These are phyloP conservation scores for Argya squamiceps DNA, from an alignment of 2,797 vertebrate genomes.

Conservation along the genomic window DNA sequence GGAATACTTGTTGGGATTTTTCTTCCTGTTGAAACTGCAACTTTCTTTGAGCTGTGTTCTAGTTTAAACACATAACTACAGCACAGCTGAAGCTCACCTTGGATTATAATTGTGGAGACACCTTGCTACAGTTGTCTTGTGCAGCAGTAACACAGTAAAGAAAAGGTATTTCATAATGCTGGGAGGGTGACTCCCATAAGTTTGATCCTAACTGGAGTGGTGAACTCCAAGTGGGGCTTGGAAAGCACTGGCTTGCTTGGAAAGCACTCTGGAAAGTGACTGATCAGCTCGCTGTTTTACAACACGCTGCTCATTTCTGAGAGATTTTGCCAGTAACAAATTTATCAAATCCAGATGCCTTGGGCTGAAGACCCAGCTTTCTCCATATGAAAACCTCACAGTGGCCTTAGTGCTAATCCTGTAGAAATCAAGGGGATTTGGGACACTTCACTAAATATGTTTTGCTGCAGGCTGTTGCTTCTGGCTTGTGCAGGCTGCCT, in stretches of 20 bases:
- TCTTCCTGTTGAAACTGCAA: not conserved
- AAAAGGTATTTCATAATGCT: not conserved
- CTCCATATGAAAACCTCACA: not conserved
- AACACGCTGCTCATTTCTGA: not conserved
- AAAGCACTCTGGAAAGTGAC: not conserved
- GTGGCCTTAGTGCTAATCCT: not conserved
- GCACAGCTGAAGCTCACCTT: not conserved
- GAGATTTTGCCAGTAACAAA: not conserved
- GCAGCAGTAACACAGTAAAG: not conserved
- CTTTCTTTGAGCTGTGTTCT: not conserved
- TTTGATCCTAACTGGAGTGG: not conserved
- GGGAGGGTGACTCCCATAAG: not conserved
- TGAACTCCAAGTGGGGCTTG: not conserved
- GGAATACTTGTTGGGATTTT: not conserved
- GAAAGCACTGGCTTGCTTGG: not conserved
- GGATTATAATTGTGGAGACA: not conserved
- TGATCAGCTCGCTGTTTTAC: not conserved
- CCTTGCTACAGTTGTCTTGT: fast-evolving
- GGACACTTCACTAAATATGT: not conserved
- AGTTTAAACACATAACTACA: fast-evolving
- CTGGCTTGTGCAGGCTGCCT: not conserved
- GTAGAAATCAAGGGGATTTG: slow-evolving; percentile 32
- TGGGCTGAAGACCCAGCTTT: not conserved
- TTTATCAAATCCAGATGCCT: slow-evolving; percentile 42
- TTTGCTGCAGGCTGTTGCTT: slow-evolving; percentile 14